These are phyloP conservation scores for Tetranychus piercei DNA, from an alignment of 2,888 invertebrate genomes.

Conservation along the genomic window DNA sequence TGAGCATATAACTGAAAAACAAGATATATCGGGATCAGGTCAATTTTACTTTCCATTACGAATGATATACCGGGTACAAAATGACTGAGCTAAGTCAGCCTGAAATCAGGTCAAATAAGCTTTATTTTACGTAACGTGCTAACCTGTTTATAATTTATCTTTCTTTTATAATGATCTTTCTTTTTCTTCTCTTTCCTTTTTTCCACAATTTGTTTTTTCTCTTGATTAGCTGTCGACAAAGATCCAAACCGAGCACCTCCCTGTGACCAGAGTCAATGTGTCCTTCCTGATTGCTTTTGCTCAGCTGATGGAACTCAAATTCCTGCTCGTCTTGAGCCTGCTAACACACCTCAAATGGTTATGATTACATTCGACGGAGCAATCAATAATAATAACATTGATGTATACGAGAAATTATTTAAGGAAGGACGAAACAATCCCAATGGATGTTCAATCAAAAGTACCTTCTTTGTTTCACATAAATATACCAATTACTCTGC, in stretches of 20 bases:
- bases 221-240: conserved; percentile 29
- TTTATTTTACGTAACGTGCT: not conserved
- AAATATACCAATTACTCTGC: conserved; percentile 32
- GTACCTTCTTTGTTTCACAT: conserved; percentile 31
- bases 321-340: conserved; percentile 30
- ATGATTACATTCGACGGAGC: conserved; percentile 32
- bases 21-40: not conserved
- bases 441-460: conserved; percentile 31
- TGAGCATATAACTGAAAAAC: not conserved
- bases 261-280: conserved; percentile 30
- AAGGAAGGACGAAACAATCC: conserved; percentile 30
- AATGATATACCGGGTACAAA: not conserved
- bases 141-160: not conserved
- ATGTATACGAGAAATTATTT: conserved; percentile 31
- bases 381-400: conserved; percentile 32
- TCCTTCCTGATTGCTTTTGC: conserved; percentile 32
- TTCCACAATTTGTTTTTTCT: not conserved
- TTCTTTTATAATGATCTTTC: not conserved
- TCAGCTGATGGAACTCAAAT: conserved; percentile 32
- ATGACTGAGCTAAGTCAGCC: not conserved
- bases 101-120: not conserved
- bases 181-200: not conserved
- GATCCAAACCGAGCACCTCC: conserved; percentile 31
- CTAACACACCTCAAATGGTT: conserved; percentile 31
- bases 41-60: not conserved